Base-by-base conservation (phyloP, 2,113 vertebrate genomes). In the Gambusia holbrooki region DNA sequence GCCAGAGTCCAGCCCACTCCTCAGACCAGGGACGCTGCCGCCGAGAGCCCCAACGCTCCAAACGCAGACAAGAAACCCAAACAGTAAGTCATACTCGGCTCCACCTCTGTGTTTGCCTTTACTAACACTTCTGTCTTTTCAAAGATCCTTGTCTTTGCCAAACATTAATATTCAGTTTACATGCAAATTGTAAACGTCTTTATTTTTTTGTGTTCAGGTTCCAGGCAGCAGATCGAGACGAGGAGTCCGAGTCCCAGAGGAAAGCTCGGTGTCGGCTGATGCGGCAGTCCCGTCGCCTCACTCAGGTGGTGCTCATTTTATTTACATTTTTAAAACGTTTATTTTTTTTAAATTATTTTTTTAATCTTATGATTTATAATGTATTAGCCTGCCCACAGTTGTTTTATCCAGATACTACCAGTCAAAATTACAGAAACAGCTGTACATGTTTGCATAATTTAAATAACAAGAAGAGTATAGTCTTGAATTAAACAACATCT, bases 221-320 rank as follows among this genome's bases (percentile, higher is more conserved):
- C 61, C 96, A 97, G 90, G 96, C 95, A 74, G 95, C 96, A 0
- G 94, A 95, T 25, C 92, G 97, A 62, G 97, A 97, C 0, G 97
- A 98, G 83, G 97, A 97, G 81, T 98, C 97, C 0, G 97, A 98
- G 69, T 97, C 96, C 62, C 97, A 98, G 88, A 94, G 97, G 83
- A 98, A 97, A 82, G 97, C 96, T 40, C 95, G 96, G 40, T 98
- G 96, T 1, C 94, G 96, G 40, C 94, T 97, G 76, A 93, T 97
- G 94, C 94, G 96, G 5, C 96, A 97, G 90, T 96, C 96, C 29
- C 94, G 97, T 1, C 94, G 97, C 29, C 96, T 96, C 82, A 98
- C 97, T 0, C 96, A 98, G 96, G 97, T 98, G 83, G 28, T 4
- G 3, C 14, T 68, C 13, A 10, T 4, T 15, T 15, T 15, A 42